Conservation (phyloP, 1,140 invertebrate species). For the Carcinoscorpius rotundicauda region DNA sequence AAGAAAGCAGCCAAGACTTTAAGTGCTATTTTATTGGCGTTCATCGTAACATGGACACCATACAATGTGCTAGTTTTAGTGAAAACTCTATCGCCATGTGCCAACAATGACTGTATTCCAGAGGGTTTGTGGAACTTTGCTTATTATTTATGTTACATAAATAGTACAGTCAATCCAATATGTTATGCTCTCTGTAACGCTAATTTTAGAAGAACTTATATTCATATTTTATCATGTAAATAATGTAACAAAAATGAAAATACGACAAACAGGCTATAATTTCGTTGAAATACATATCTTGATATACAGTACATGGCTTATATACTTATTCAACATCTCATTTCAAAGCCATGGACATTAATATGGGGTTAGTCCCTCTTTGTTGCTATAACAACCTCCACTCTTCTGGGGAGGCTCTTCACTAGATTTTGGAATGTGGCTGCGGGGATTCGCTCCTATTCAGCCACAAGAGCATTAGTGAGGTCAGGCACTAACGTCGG, state of each 20-base stretch:
- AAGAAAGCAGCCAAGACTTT: slow-evolving; percentile 97
- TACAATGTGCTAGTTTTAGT: slow-evolving; percentile 90
- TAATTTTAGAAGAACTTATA: slow-evolving; percentile 88
- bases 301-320: too few relatives aligned
- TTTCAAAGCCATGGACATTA: too few relatives aligned
- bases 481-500: too few relatives aligned
- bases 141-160: slow-evolving; percentile 98
- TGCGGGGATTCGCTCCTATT: too few relatives aligned
- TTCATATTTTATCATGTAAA: slow-evolving; percentile 88
- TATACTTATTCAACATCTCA: too few relatives aligned
- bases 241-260: slow-evolving; percentile 39
- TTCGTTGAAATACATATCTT: neutral
- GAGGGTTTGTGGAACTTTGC: slow-evolving; percentile 85
- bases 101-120: slow-evolving; percentile 49
- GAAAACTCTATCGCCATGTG: slow-evolving; percentile 53
- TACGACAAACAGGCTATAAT: neutral
- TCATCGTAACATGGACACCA: slow-evolving; percentile 97
- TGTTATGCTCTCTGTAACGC: slow-evolving; percentile 97
- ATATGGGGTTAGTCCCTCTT: too few relatives aligned
- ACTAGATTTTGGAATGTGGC: too few relatives aligned
- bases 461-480: too few relatives aligned
- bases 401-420: too few relatives aligned
- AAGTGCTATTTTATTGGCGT: slow-evolving; percentile 89
- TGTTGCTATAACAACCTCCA: too few relatives aligned
- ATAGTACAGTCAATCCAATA: slow-evolving; percentile 50